These are phyloP conservation scores for Linhomoeus sp. DNA, from an alignment of 2,888 invertebrate species.

Conservation along the genomic window DNA sequence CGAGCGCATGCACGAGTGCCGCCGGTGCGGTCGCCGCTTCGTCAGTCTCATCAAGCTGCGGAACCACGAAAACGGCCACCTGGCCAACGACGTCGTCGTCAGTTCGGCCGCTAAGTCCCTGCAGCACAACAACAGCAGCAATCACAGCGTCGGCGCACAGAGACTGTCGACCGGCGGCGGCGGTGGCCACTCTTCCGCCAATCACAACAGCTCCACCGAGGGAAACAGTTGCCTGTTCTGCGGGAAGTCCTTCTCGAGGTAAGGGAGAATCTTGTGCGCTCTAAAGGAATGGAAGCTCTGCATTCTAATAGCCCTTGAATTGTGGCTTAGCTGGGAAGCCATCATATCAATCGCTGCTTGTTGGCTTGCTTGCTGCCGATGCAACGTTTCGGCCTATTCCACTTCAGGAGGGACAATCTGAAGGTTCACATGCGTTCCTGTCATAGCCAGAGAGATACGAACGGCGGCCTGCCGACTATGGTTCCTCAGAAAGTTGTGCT, in stretches of 20 bases:
- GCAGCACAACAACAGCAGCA: conserved; percentile 4
- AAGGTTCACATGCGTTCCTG: conserved; percentile 30
- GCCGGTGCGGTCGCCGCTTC: conserved; percentile 25
- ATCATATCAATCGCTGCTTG: no score
- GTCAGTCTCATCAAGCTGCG: conserved; percentile 18
- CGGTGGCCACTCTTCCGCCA: no score
- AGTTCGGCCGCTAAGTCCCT: conserved; percentile 4
- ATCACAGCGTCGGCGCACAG: no score
- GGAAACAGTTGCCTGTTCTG: conserved; percentile 28
- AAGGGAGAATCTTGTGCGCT: conserved; percentile 3
- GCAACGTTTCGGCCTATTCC: not conserved
- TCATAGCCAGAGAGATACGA: no score
- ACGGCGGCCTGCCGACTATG: no score
- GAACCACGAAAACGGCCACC: conserved; percentile 16
- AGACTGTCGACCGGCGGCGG: no score
- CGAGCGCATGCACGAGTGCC: conserved; percentile 13
- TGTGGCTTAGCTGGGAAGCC: no score
- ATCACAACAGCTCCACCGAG: no score
- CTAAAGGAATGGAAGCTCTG: no score
- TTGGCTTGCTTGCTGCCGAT: no score
- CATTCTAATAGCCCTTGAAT: no score
- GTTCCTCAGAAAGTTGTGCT: no score
- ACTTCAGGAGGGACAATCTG: conserved; percentile 32
- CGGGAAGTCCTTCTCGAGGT: conserved; percentile 18
- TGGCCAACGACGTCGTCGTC: not conserved